Percentiles rank a stretch among this genome's conserved stretches.
Conservation (phyloP, 2,113 vertebrate species). For the Prunella fulvescens region DNA sequence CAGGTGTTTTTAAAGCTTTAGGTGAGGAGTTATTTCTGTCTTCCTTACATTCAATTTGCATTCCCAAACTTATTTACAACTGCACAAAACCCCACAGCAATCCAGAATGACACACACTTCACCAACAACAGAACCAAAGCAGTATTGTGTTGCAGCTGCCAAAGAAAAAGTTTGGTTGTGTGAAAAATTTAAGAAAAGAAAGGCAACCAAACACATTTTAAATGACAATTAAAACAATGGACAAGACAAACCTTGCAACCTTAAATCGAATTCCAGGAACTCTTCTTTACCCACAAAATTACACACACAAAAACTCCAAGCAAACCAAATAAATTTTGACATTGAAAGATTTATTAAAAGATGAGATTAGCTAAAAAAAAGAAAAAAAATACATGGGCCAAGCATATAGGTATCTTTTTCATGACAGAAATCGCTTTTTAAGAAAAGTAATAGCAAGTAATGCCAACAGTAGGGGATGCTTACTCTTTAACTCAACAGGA, state of each 20-base stretch:
- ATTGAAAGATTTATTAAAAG: neutral
- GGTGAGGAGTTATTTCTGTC: neutral
- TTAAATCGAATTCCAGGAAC: neutral
- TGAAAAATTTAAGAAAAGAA: neutral
- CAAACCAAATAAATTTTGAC: neutral
- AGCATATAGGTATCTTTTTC: neutral
- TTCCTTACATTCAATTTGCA: neutral
- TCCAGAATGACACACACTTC: neutral
- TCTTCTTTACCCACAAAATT: neutral
- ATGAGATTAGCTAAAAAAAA: neutral
- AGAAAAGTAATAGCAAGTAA: neutral
- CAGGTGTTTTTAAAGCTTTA: neutral
- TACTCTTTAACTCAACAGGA: neutral
- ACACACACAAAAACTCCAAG: neutral
- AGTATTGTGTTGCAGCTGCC: neutral
- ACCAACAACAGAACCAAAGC: neutral
- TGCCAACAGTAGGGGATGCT: neutral
- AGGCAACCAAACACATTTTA: neutral
- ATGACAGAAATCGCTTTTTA: neutral
- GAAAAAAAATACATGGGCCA: neutral
- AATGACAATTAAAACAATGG: neutral
- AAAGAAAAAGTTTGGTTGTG: neutral
- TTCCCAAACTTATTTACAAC: neutral
- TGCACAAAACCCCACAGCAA: neutral
- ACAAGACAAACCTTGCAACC: neutral